Evolutionary conservation across 2,797 vertebrate genomes (phyloP), one percentile per base, ranked within the genome.

Genomic region (Tauraco hartlaubi): DNA sequence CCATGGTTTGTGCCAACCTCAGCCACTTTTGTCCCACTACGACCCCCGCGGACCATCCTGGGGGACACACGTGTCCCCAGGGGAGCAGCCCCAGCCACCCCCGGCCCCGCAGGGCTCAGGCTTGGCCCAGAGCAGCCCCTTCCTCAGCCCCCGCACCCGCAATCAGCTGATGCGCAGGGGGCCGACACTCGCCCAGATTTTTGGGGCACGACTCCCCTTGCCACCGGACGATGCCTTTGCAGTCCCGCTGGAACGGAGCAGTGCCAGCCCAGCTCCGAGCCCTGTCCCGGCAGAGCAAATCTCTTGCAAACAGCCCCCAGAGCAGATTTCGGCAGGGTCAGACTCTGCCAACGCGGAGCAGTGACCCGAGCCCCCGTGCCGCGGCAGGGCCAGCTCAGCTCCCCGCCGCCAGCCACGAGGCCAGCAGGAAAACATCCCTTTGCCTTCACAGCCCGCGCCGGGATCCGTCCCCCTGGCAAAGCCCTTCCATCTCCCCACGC

Each of bases 41-140:
- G 2, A 25, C 11, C 17, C 39, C 48, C 2, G 0, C 26, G 43
- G 16, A 15, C 7, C 66, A 22, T 17, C 43, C 54, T 3, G 15
- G 48, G 29, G 37, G 33, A 12, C 9, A 6, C 33, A 28, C 14
- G 4, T 19, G 8, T 21, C 29, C 18, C 49, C 1, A 7, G 46
- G 63, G 59, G 14, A 54, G 54, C 43, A 54, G 15, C 58, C 15
- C 22, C 23, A 29, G 39, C 15, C 26, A 25, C 26, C 23, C 51
- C 56, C 1, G 0, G n/a, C 62, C 56, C 33, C 3, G 0, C 0
- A 3, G 33, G 29, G 55, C n/a, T 64, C 39, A 3, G 39, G 3
- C 10, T 31, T 6, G 29, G 69, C 72, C 39, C 39, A 13, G 51
- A 64, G 35, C 71, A 55, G 37, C 44, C 51, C 39, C 28, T 29